These are phyloP conservation scores for Odocoileus virginianus DNA, from an alignment of 2,113 vertebrate genomes.

Conservation along the genomic window DNA sequence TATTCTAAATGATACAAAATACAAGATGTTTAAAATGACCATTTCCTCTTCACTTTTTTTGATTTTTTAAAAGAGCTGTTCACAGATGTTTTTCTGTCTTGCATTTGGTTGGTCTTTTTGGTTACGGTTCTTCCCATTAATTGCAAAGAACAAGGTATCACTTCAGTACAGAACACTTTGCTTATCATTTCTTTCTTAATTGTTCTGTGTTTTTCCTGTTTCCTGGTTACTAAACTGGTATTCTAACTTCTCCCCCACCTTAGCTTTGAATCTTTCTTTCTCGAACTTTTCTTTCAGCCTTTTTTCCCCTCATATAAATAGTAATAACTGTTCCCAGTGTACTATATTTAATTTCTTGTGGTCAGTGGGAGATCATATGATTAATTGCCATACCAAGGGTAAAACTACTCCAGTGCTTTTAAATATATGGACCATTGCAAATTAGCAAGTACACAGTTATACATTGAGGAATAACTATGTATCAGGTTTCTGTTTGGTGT, in stretches of 20 bases:
- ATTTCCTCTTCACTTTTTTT: neutral
- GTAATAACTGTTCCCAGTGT: neutral
- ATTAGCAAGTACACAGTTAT: constrained; percentile 25
- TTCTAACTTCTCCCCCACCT: neutral
- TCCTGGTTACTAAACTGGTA: neutral
- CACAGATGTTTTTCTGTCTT: constrained; percentile 10
- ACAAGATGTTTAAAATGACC: neutral
- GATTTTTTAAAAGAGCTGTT: neutral
- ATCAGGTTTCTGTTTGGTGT: constrained; percentile 18
- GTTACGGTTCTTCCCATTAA: neutral
- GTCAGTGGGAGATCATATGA: neutral
- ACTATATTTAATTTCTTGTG: constrained; percentile 12
- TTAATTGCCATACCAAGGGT: neutral
- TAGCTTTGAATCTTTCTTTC: neutral
- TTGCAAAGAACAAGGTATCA: neutral
- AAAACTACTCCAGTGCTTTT: neutral
- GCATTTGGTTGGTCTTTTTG: neutral
- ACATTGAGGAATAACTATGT: neutral
- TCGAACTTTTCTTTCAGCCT: neutral
- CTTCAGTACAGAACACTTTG: neutral
- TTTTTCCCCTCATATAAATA: neutral
- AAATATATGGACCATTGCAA: neutral
- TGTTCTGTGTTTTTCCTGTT: neutral
- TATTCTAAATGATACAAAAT: neutral
- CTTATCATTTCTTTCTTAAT: neutral